Evolutionary conservation across 2,888 invertebrate genomes (phyloP).

Genomic region (Harpalus rufipes): DNA sequence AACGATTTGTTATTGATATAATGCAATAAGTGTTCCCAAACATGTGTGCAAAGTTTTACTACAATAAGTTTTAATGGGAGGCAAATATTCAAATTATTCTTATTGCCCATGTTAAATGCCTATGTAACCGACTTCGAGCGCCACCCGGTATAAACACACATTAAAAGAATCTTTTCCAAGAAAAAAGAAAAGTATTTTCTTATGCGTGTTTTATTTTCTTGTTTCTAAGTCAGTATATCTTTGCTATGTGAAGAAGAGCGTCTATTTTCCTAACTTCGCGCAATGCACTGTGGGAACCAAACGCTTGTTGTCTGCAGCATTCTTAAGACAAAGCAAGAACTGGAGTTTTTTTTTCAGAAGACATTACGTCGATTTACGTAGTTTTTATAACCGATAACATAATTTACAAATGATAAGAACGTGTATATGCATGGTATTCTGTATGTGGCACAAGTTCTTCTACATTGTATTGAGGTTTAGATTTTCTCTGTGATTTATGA

Average conservation of each 20-base stretch:
- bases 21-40: too few species aligned
- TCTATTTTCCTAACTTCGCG: conserved; percentile 11
- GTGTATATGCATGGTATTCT: neutral
- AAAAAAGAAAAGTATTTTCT: neutral
- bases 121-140: too few species aligned
- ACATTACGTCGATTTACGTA: conserved; percentile 10
- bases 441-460: conserved; percentile 27
- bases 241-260: conserved; percentile 1
- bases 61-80: too few species aligned
- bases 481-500: conserved; percentile 36
- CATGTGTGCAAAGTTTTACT: too few species aligned
- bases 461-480: conserved; percentile 39
- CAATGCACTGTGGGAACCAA: conserved; percentile 42
- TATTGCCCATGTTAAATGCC: too few species aligned
- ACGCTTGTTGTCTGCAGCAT: conserved; percentile 22
- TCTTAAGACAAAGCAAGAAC: conserved; percentile 9
- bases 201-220: neutral
- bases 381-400: conserved; percentile 37
- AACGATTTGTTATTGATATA: too few species aligned
- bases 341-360: neutral
- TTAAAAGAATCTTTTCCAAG: neutral
- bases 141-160: too few species aligned
- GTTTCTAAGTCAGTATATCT: conserved; percentile 2
- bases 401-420: conserved; percentile 40
- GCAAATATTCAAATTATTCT: too few species aligned